Base-by-base conservation (phyloP, 2,797 vertebrate genomes). In the Aplochiton taeniatus region DNA sequence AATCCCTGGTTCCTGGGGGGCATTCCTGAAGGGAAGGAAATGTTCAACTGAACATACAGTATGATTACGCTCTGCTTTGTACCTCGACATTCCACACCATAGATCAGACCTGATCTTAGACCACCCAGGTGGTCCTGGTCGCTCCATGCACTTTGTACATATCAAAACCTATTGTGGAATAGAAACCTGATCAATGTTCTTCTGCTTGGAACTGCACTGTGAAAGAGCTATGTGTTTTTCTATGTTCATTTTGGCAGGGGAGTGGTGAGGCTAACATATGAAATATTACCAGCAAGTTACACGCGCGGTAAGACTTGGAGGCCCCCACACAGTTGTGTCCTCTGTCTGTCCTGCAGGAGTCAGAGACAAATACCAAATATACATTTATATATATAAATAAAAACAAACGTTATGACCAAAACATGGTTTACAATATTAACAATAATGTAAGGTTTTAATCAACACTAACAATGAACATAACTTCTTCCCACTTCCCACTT, bases 281-380 rank as follows among this genome's bases (percentile, higher is more conserved):
- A 31, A 42, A 49, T 16, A 78, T 61, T 89, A 98, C 97, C 84
- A 96, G 91, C 1, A 89, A 73, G 50, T 90, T 94, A 78, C 97
- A 98, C 16, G 88, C 90, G 31, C 58, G 88, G 80, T 92, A 95
- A 50, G 90, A 93, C 75, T 88, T 94, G 55, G 88, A 71, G 4
- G 95, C 92, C 59, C 95, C 96, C 69, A 92, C 47, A 46, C 97
- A 98, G 87, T 89, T 92, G 64, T 92, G 85, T 66, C 92, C 89
- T 70, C 92, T 93, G 64, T 96, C 95, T 76, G 85, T 91, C 91
- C 96, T 98, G 84, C 59, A 82, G 52, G 1, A 58, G 31, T 61
- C 43, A 54, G 59, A 48, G 5, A 61, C 18, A 46, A 1, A 66
- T 16, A 14, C 11, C 4, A 44, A 41, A n/a, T n/a, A n/a, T n/a